These are phyloP conservation scores for Cryptomyrus ogoouensis DNA, from an alignment of 2,113 vertebrate genomes.

Conservation along the genomic window DNA sequence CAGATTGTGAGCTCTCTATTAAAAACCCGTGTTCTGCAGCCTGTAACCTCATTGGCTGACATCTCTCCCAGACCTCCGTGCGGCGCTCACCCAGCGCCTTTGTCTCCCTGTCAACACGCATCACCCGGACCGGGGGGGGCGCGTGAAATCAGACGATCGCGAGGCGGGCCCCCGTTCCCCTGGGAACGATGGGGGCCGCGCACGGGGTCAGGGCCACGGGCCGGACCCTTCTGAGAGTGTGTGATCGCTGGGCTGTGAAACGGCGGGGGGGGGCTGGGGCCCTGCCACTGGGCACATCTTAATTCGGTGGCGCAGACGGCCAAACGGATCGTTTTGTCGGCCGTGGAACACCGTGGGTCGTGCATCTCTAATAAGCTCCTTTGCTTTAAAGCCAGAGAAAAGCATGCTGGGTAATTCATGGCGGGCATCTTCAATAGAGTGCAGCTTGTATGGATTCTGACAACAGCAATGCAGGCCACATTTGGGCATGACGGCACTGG, in stretches of 20 bases:
- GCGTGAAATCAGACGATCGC: constrained; percentile 80
- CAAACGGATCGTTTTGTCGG: constrained; percentile 70
- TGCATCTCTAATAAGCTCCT: not conserved
- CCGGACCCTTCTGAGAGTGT: constrained; percentile 70
- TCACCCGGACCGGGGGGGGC: constrained; percentile 43
- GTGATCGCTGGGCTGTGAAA: constrained; percentile 72
- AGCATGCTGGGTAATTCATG: constrained; percentile 1
- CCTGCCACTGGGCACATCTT: constrained; percentile 69
- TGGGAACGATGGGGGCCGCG: constrained; percentile 66
- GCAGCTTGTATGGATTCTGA: not conserved
- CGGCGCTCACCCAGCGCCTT: constrained; percentile 75
- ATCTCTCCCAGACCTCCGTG: constrained; percentile 77
- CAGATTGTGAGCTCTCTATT: constrained; percentile 83
- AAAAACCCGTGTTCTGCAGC: constrained; percentile 75
- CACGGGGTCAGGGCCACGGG: constrained; percentile 81
- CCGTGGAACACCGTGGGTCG: not conserved
- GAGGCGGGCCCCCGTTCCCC: constrained; percentile 73
- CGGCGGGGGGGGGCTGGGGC: constrained; percentile 44
- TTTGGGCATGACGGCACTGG: not conserved
- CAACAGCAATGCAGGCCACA: not conserved
- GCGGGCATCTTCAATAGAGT: not conserved
- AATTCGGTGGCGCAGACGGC: constrained; percentile 75
- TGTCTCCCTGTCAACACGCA: constrained; percentile 79
- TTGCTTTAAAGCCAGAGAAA: not conserved
- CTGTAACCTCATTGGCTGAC: constrained; percentile 83